Evolutionary conservation across 2,888 invertebrate genomes (phyloP).

Genomic region (Trachelus troglodyta): DNA sequence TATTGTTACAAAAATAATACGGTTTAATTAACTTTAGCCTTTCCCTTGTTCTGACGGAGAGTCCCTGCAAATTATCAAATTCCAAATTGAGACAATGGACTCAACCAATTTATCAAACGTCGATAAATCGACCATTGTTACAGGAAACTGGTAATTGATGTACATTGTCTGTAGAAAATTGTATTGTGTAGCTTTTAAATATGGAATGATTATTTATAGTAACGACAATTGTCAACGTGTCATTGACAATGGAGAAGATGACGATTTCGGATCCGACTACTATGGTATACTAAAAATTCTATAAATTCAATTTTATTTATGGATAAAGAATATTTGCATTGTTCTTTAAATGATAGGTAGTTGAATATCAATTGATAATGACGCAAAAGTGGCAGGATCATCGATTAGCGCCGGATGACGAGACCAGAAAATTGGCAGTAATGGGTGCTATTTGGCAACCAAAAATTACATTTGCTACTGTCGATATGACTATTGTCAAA

Average conservation of each 20-base stretch:
- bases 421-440: conserved; percentile 47
- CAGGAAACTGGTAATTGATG: neutral
- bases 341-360: conserved; percentile 30
- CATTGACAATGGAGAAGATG: conserved; percentile 41
- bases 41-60: too few species aligned
- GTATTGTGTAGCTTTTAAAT: neutral
- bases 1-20: too few species aligned
- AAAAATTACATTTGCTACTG: conserved; percentile 44
- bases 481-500: conserved; percentile 24
- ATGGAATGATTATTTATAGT: conserved; percentile 6
- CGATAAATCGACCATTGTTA: neutral
- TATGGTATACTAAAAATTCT: conserved; percentile 37
- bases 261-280: conserved; percentile 30
- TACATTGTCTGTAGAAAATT: neutral
- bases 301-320: neutral
- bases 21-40: too few species aligned
- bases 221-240: conserved; percentile 43
- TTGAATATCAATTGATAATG: conserved; percentile 38
- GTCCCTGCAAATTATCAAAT: too few species aligned
- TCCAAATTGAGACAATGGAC: too few species aligned
- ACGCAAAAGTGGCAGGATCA: conserved; percentile 52
- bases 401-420: conserved; percentile 41
- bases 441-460: conserved; percentile 54
- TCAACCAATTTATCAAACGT: too few species aligned
- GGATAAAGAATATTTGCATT: neutral